These are phyloP conservation scores for Stenopsyche tienmushanensis DNA, from an alignment of 1,140 invertebrate species.

Conservation along the genomic window DNA sequence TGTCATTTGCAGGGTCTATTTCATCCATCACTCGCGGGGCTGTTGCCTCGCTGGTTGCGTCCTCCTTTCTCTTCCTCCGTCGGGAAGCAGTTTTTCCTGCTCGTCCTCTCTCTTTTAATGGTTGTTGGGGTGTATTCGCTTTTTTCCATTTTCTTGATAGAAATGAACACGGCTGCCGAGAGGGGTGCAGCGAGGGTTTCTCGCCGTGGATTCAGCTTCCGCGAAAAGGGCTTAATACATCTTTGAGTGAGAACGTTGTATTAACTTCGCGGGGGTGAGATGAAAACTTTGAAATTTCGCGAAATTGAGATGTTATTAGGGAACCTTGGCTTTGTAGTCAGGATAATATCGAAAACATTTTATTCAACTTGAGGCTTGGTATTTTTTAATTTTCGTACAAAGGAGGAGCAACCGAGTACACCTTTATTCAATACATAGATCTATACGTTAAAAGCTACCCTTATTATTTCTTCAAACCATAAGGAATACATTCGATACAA, in stretches of 20 bases:
- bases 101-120: background rate
- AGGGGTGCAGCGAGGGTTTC: background rate
- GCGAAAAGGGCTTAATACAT: background rate
- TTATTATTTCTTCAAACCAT: too few relatives aligned
- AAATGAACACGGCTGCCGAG: constrained; percentile 2
- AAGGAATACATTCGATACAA: too few relatives aligned
- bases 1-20: constrained; percentile 41
- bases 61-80: too few relatives aligned
- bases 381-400: too few relatives aligned
- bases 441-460: too few relatives aligned
- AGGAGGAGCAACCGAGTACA: too few relatives aligned
- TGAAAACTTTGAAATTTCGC: background rate
- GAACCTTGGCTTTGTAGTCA: background rate
- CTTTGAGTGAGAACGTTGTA: background rate
- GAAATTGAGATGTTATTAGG: background rate
- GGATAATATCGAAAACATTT: background rate
- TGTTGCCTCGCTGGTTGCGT: too few relatives aligned
- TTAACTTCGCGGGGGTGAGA: background rate
- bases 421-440: too few relatives aligned
- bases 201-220: background rate
- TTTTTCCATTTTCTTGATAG: constrained; percentile 21
- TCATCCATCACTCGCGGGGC: constrained; percentile 36
- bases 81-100: background rate
- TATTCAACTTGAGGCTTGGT: too few relatives aligned
- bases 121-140: constrained; percentile 2